Conservation (phyloP, 2,797 vertebrate species). For the Sebastes matsubarae region DNA sequence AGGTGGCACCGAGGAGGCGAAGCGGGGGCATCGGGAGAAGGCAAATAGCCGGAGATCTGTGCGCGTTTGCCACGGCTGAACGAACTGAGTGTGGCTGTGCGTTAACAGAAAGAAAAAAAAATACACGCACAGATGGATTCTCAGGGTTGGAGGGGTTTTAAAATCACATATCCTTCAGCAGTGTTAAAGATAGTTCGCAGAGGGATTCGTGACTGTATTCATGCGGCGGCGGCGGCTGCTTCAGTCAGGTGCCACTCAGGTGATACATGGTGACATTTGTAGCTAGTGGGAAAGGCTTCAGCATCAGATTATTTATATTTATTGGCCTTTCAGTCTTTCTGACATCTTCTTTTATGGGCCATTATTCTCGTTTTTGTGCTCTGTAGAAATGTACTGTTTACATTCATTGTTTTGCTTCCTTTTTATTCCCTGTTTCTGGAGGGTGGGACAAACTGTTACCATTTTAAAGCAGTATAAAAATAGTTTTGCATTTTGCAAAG, state of each 20-base stretch:
- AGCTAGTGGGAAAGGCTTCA: neutral
- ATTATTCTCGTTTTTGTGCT: neutral
- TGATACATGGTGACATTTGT: slow-evolving; percentile 24
- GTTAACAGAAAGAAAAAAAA: slow-evolving; percentile 40
- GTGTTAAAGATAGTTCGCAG: slow-evolving; percentile 37
- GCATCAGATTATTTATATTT: neutral
- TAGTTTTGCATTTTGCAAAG: neutral
- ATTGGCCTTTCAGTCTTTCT: neutral
- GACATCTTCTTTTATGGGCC: neutral
- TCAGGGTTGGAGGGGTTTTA: slow-evolving; percentile 23
- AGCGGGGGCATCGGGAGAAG: slow-evolving; percentile 62
- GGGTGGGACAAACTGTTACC: neutral
- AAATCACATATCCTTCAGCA: slow-evolving; percentile 59
- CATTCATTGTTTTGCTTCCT: neutral
- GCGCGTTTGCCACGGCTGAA: slow-evolving; percentile 71
- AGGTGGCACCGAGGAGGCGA: slow-evolving; percentile 75
- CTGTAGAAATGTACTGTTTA: neutral
- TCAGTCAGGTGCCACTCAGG: slow-evolving; percentile 54
- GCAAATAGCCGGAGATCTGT: slow-evolving; percentile 59
- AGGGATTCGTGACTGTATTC: neutral
- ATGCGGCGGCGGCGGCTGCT: neutral
- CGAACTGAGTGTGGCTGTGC: slow-evolving; percentile 57
- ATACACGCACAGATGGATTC: slow-evolving; percentile 75
- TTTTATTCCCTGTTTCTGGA: neutral
- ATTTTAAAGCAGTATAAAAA: neutral